Conservation (phyloP, 1,140 invertebrate genomes). For the Zaprionus kolodkinae region DNA sequence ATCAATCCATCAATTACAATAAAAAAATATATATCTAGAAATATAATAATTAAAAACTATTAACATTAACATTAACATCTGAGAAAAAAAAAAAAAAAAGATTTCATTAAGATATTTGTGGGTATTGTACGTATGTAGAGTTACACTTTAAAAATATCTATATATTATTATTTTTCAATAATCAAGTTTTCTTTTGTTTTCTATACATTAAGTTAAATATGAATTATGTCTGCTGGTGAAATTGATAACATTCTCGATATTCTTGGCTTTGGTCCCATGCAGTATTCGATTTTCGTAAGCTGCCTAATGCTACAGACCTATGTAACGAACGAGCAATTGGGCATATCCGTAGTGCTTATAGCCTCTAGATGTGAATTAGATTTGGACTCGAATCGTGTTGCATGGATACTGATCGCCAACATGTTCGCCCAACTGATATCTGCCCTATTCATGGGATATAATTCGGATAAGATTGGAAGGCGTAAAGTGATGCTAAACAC, state of each 20-base stretch:
- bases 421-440: constrained; percentile 25
- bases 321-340: constrained; percentile 51
- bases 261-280: constrained; percentile 57
- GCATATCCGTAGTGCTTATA: constrained; percentile 30
- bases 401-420: constrained; percentile 16
- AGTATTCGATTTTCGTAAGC: constrained; percentile 15
- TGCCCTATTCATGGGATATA: constrained; percentile 30
- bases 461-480: constrained; percentile 48
- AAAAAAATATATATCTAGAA: too few relatives aligned
- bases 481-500: constrained; percentile 42
- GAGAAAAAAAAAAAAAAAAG: too few relatives aligned
- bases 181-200: not conserved
- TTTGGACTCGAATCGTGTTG: constrained; percentile 6
- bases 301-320: constrained; percentile 13
- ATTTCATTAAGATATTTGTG: too few relatives aligned
- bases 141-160: too few relatives aligned
- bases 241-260: constrained; percentile 28
- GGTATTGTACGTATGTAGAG: too few relatives aligned
- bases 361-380: constrained; percentile 38
- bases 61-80: too few relatives aligned
- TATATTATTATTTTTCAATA: too few relatives aligned
- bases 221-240: not conserved
- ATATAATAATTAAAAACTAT: too few relatives aligned
- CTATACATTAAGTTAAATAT: not conserved
- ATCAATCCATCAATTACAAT: too few relatives aligned